phyloP scores from a whole-genome alignment of 2,888 invertebrate species.

The Cryptus armator region DNA sequence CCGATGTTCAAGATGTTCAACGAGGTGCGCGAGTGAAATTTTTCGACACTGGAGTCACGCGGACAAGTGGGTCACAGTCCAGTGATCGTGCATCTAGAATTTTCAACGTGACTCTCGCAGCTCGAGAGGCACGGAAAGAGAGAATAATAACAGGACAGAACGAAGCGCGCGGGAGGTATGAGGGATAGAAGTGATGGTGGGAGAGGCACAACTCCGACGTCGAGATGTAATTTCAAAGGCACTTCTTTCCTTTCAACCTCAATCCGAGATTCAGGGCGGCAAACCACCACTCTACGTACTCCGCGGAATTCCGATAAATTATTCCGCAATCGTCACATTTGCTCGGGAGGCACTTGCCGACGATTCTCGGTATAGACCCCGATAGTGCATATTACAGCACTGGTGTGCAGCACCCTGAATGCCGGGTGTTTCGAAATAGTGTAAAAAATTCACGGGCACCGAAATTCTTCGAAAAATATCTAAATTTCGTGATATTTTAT shows the following conservation, averaged over 20 bases:
- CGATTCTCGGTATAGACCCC: not conserved
- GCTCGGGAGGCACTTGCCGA: slow-evolving; percentile 45
- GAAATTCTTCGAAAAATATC: not conserved
- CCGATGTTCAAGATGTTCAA: not conserved
- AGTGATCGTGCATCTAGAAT: slow-evolving; percentile 1
- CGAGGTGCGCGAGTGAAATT: not conserved
- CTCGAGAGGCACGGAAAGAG: not conserved
- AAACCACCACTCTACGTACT: slow-evolving; percentile 58
- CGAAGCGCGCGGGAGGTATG: slow-evolving; percentile 16
- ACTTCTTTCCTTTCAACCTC: slow-evolving; percentile 56
- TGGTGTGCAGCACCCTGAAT: slow-evolving; percentile 44
- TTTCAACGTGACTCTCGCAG: not conserved
- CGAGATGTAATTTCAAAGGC: slow-evolving; percentile 60
- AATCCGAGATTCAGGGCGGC: slow-evolving; percentile 53
- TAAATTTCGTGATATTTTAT: too few species aligned
- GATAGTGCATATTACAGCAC: slow-evolving; percentile 18
- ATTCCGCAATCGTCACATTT: slow-evolving; percentile 61
- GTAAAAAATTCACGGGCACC: not conserved
- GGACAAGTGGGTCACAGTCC: not conserved
- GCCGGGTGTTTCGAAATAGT: not conserved
- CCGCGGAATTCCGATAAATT: slow-evolving; percentile 62
- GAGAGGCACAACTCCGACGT: slow-evolving; percentile 28
- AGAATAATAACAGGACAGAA: slow-evolving; percentile 13
- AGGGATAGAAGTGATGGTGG: slow-evolving; percentile 15
- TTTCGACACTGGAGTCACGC: not conserved